A percentile compares a stretch with the other conserved stretches of the same genome.
Evolutionary conservation across 2,113 vertebrate genomes (phyloP).

Genomic region (Thymallus thymallus): DNA sequence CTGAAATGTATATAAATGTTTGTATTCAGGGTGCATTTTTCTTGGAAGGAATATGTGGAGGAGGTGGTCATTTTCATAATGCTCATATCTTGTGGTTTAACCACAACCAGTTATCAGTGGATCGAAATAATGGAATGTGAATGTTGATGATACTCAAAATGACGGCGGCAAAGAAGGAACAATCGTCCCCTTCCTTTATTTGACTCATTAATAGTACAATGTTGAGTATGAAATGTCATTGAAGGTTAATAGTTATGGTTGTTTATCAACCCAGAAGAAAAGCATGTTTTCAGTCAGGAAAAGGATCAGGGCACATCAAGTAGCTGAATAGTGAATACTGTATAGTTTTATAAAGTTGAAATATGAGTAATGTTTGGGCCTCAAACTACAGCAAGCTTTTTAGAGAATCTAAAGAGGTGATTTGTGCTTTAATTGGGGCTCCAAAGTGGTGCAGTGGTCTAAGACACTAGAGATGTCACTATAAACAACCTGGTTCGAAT

Average conservation of each 20-base stretch:
- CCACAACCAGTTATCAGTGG: no score
- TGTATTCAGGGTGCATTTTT: neutral
- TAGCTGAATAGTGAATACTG: conserved; percentile 3
- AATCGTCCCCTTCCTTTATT: neutral
- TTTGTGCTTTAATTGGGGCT: conserved; percentile 6
- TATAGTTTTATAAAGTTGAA: conserved; percentile 9
- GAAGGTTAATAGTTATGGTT: neutral
- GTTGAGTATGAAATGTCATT: neutral
- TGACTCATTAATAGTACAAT: neutral
- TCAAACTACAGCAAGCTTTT: conserved; percentile 41
- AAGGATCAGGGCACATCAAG: neutral
- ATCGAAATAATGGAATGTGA: neutral
- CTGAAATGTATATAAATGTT: neutral
- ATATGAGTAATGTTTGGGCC: conserved; percentile 46
- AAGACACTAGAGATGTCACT: no score
- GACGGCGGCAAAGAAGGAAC: no score
- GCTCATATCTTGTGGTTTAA: neutral
- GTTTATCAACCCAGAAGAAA: conserved; percentile 14
- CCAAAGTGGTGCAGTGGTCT: no score
- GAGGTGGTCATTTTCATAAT: neutral
- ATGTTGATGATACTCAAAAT: neutral
- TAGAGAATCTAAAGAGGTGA: conserved; percentile 9
- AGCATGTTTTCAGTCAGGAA: conserved; percentile 17
- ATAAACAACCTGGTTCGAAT: no score
- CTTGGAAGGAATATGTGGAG: neutral